Conservation (phyloP, 2,113 vertebrate species). For the Pteruthius melanotis region DNA sequence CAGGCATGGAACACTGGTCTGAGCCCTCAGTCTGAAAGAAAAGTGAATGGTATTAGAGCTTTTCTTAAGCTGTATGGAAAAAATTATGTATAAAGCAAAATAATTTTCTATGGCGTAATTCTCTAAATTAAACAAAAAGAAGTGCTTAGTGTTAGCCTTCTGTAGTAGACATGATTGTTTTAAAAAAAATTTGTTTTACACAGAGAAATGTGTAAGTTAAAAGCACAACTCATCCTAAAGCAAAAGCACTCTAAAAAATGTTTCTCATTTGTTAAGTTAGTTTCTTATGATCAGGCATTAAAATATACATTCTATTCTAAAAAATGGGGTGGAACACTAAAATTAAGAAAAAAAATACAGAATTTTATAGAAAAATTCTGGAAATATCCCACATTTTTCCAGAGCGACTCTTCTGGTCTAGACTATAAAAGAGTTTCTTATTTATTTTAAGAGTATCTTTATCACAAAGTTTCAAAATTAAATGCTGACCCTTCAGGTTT, state of each 20-base stretch:
- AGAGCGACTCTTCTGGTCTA: background rate
- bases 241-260: background rate
- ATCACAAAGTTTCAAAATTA: background rate
- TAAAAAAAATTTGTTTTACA: too few relatives aligned
- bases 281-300: background rate
- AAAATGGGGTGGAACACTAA: background rate
- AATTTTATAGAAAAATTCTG: background rate
- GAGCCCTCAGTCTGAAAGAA: conserved; percentile 83
- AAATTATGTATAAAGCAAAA: background rate
- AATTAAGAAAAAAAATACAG: background rate
- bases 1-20: conserved; percentile 91
- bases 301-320: background rate
- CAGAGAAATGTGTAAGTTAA: background rate
- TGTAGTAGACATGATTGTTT: background rate
- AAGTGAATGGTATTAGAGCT: conserved; percentile 1
- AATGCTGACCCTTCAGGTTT: background rate
- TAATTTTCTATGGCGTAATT: background rate
- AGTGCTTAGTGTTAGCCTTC: background rate
- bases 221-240: background rate
- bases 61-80: background rate
- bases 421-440: background rate
- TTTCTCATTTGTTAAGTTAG: background rate
- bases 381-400: background rate
- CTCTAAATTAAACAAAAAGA: background rate
- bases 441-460: background rate